Conservation (phyloP, 2,888 invertebrate genomes). For the Hirtodrosophila duncani region DNA sequence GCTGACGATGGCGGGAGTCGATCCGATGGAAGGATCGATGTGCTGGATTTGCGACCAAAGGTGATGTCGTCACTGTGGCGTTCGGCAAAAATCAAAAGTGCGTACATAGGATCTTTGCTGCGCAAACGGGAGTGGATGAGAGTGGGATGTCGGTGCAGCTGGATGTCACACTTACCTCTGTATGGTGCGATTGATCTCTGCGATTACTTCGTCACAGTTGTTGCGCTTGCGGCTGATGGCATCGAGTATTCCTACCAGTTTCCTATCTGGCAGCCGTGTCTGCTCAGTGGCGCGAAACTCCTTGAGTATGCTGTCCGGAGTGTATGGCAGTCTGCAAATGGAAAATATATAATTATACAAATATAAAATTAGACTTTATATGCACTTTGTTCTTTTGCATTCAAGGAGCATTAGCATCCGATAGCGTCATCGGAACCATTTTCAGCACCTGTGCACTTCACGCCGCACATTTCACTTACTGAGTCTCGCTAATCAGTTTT, state of each 20-base stretch:
- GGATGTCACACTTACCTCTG: conserved; percentile 55
- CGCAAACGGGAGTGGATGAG: conserved; percentile 1
- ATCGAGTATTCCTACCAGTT: conserved; percentile 70
- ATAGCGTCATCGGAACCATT: background rate
- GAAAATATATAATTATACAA: conserved; percentile 12
- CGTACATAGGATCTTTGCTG: conserved; percentile 76
- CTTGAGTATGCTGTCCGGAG: conserved; percentile 69
- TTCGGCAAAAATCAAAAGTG: conserved; percentile 71
- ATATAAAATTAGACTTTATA: background rate
- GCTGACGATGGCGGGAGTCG: background rate
- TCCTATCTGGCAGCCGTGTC: conserved; percentile 54
- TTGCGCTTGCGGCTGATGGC: conserved; percentile 71
- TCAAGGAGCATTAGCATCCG: background rate
- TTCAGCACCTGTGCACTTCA: conserved; percentile 40
- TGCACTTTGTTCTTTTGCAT: background rate
- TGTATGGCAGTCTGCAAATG: conserved; percentile 63
- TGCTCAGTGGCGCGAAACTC: conserved; percentile 73
- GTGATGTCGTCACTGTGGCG: conserved; percentile 47
- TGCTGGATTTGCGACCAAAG: background rate
- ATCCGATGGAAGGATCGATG: background rate
- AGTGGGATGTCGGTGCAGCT: background rate
- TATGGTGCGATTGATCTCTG: conserved; percentile 62
- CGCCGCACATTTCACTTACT: conserved; percentile 50
- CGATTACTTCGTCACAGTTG: conserved; percentile 57
- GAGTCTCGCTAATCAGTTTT: conserved; percentile 66